Conservation (phyloP, 1,140 invertebrate species). For the Macrobrachium nipponense region DNA sequence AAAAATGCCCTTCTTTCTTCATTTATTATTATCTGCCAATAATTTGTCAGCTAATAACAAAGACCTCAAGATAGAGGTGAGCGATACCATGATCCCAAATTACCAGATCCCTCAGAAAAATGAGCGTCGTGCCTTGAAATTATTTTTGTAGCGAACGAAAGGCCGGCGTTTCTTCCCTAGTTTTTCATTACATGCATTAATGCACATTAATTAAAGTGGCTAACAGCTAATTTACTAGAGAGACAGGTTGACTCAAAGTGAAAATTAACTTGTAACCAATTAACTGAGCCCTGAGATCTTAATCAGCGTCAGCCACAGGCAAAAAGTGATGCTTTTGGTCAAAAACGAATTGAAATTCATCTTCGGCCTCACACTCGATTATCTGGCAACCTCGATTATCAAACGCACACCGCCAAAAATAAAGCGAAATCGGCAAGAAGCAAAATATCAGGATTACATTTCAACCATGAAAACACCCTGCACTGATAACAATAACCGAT, state of each 20-base stretch:
- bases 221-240: constrained; percentile 45
- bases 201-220: constrained; percentile 50
- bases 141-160: not conserved
- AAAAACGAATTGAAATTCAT: constrained; percentile 11
- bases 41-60: no score
- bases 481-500: no score
- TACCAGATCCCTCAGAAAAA: no score
- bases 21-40: no score
- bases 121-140: not conserved
- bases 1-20: no score
- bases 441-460: no score
- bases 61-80: no score
- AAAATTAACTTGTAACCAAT: constrained; percentile 57
- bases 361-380: not conserved
- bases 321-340: not conserved
- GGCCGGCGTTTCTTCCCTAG: not conserved
- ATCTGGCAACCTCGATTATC: not conserved
- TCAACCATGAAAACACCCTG: no score
- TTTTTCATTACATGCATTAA: constrained; percentile 53
- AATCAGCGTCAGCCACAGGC: constrained; percentile 15
- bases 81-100: no score
- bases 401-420: no score
- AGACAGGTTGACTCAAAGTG: constrained; percentile 51
- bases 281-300: constrained; percentile 31
- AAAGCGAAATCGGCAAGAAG: no score